Base-by-base conservation (phyloP, 1,140 invertebrate genomes). In the Zelostemma sp. region DNA sequence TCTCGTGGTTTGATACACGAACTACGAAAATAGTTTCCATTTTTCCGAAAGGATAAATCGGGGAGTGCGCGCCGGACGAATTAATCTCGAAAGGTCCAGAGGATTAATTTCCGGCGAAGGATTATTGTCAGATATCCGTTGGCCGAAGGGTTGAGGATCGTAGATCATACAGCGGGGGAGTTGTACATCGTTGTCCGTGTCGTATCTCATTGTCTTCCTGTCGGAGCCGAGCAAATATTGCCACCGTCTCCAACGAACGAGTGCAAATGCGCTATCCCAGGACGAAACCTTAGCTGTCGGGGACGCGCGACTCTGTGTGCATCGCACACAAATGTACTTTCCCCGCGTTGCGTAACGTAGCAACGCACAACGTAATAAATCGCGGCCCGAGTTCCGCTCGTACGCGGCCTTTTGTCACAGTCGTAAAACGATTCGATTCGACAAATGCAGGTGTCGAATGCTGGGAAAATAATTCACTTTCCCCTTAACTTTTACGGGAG, bases 211-310 rank as follows among this genome's bases (percentile, higher is more conserved):
- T 84, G 82, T 84, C 80, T 79, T 78, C 67, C 76, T 80, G 80
- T 83, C 81, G 76, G 74, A 58, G 68, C 60, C 77, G 77, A 55
- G 79, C 81, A 83, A 84, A 83, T 82, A 84, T 82, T 83, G 80
- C 77, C 81, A 82, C 80, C 81, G 76, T 77, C 70, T 74, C 71
- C 51, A 59, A 55, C 65, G 61, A 67, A 72, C 68, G 70, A 74
- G 56, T 57, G 62, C 70, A 71, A 76, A 69, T 72, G 66, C 48
- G 45, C 46, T 50, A n/a, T n/a, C 41, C 49, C n/a, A 35, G 6
- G 45, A 49, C 12, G 25, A 25, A 48, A 48, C 33, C 21, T 25
- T 25, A 25, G 21, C 21, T 4, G 21, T 25, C 21, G 8, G 21
- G n/a, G n/a, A n/a, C n/a, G n/a, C n/a, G n/a, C n/a, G n/a, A n/a